These are phyloP conservation scores for Zaprionus tsacasi DNA, from an alignment of 1,140 invertebrate genomes.

Conservation along the genomic window DNA sequence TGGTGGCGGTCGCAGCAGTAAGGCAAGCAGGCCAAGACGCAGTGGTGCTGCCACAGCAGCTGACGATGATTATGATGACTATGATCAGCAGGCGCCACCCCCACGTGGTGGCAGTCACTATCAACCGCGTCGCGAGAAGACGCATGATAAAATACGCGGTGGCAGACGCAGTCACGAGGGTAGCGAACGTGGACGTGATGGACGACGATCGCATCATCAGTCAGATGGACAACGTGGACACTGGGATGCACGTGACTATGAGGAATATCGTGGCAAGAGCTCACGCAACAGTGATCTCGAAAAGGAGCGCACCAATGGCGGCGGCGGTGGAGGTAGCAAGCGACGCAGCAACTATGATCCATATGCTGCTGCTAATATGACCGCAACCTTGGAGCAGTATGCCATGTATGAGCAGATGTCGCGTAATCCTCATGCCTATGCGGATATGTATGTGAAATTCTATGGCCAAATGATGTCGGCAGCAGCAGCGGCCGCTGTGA, in stretches of 20 bases:
- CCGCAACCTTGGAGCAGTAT: conserved; percentile 63
- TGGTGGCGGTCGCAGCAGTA: conserved; percentile 50
- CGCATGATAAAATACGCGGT: conserved; percentile 41
- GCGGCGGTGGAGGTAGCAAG: conserved; percentile 53
- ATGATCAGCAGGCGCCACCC: conserved; percentile 32
- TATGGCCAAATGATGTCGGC: conserved; percentile 70
- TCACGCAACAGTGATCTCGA: conserved; percentile 79
- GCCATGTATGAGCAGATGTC: conserved; percentile 90
- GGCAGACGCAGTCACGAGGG: conserved; percentile 47
- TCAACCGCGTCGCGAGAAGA: conserved; percentile 54
- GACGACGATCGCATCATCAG: conserved; percentile 25
- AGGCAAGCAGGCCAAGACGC: conserved; percentile 54
- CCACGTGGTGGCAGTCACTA: conserved; percentile 37
- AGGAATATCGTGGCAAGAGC: conserved; percentile 77
- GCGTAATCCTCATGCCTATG: conserved; percentile 90
- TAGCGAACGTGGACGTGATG: conserved; percentile 34
- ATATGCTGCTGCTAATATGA: conserved; percentile 84
- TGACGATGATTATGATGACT: conserved; percentile 64
- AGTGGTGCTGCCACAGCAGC: conserved; percentile 29
- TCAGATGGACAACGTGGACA: conserved; percentile 18
- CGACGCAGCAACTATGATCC: conserved; percentile 84
- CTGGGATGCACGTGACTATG: conserved; percentile 70
- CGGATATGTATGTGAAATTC: conserved; percentile 91
- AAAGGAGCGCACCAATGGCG: conserved; percentile 56
- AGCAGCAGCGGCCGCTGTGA: conserved; percentile 41